Conservation (phyloP, 2,888 invertebrate genomes). For the Litoditis marina region DNA sequence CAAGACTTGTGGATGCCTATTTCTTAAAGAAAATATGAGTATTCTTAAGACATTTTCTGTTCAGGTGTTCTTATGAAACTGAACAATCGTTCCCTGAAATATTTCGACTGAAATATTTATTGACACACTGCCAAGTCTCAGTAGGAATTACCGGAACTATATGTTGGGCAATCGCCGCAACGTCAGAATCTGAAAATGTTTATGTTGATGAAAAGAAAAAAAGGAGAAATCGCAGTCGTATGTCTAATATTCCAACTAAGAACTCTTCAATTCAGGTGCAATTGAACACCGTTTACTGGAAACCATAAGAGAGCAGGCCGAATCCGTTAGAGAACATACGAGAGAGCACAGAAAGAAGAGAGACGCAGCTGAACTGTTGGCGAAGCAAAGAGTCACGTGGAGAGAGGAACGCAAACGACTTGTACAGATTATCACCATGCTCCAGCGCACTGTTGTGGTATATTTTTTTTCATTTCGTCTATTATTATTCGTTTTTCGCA, state of each 20-base stretch:
- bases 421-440: slow-evolving; percentile 11
- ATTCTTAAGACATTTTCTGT: no score
- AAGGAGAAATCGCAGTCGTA: no score
- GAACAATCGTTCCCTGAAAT: no score
- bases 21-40: no score
- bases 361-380: slow-evolving; percentile 19
- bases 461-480: not conserved
- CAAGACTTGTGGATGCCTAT: no score
- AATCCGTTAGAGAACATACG: slow-evolving; percentile 39
- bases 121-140: no score
- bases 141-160: no score
- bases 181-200: no score
- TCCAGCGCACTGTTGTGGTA: slow-evolving; percentile 13
- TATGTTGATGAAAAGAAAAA: no score
- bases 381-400: slow-evolving; percentile 8
- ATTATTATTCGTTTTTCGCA: not conserved
- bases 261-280: slow-evolving; percentile 29
- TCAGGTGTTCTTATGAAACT: no score
- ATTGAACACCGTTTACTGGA: slow-evolving; percentile 53
- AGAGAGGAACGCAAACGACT: slow-evolving; percentile 15
- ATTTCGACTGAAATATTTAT: no score
- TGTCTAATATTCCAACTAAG: not conserved
- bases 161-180: no score
- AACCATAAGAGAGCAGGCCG: slow-evolving; percentile 50
- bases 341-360: slow-evolving; percentile 25